Percentiles rank a stretch among this genome's conserved stretches.
Conservation (phyloP, 2,113 vertebrate species). For the Engraulis encrasicolus region DNA sequence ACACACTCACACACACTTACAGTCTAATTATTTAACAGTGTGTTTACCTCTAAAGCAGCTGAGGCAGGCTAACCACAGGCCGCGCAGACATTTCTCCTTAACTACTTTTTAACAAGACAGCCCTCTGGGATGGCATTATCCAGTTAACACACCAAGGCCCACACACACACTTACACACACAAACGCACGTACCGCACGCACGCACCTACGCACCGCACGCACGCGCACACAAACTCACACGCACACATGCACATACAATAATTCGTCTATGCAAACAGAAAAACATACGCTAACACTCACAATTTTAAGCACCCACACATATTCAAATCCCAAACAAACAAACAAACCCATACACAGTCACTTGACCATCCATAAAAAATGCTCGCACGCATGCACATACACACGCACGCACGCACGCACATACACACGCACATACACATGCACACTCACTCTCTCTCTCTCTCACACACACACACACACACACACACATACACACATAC, state of each 20-base stretch:
- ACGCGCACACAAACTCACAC: background rate
- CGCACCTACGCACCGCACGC: background rate
- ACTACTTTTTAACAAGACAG: slow-evolving; percentile 80
- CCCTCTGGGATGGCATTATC: slow-evolving; percentile 73
- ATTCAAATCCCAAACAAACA: too few relatives aligned
- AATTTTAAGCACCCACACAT: too few relatives aligned
- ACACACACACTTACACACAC: slow-evolving; percentile 40
- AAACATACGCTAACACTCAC: too few relatives aligned
- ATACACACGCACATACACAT: too few relatives aligned
- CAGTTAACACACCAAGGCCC: slow-evolving; percentile 72
- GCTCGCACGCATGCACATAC: too few relatives aligned
- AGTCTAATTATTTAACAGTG: slow-evolving; percentile 75
- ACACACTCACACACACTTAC: slow-evolving; percentile 77
- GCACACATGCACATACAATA: background rate
- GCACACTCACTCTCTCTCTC: too few relatives aligned
- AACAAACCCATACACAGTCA: too few relatives aligned
- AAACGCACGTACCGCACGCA: background rate
- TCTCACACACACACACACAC: too few relatives aligned
- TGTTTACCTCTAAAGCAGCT: slow-evolving; percentile 68
- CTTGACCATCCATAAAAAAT: too few relatives aligned
- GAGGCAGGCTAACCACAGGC: slow-evolving; percentile 68
- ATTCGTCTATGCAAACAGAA: too few relatives aligned
- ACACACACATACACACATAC: too few relatives aligned
- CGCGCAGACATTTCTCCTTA: slow-evolving; percentile 78
- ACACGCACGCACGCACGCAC: too few relatives aligned